These are phyloP conservation scores for Eubucco bourcierii DNA, from an alignment of 2,113 vertebrate species.

Conservation along the genomic window DNA sequence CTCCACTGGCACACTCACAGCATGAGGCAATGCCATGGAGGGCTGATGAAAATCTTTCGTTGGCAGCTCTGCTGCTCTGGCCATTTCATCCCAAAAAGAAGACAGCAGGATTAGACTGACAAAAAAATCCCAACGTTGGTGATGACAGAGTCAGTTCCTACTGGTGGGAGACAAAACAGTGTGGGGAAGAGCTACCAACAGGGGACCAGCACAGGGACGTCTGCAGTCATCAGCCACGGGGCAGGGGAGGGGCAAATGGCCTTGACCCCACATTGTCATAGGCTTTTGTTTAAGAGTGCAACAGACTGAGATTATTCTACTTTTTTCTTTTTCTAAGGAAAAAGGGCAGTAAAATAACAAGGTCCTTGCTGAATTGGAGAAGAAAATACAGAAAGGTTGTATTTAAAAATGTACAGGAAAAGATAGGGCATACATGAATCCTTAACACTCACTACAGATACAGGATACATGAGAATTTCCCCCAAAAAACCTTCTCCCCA, in stretches of 20 bases:
- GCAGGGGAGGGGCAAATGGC: background rate
- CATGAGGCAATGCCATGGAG: accelerated
- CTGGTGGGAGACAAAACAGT: accelerated
- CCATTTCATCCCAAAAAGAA: background rate
- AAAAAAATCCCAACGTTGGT: accelerated
- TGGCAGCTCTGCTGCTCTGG: background rate
- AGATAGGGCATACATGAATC: too few relatives aligned
- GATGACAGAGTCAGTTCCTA: background rate
- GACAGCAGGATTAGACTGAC: background rate
- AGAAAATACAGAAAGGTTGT: too few relatives aligned
- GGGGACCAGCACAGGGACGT: background rate
- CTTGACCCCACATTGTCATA: background rate
- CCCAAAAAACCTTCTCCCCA: too few relatives aligned
- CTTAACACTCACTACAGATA: too few relatives aligned
- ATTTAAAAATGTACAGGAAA: too few relatives aligned
- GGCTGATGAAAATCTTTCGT: background rate
- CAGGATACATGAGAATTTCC: too few relatives aligned
- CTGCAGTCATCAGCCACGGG: background rate
- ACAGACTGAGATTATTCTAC: too few relatives aligned
- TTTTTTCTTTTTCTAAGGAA: too few relatives aligned
- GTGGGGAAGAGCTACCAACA: accelerated
- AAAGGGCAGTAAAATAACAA: too few relatives aligned
- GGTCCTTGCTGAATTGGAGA: too few relatives aligned
- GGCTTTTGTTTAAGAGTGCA: too few relatives aligned
- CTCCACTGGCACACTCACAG: background rate